Evolutionary conservation across 2,113 vertebrate genomes (phyloP).

Genomic region (Gymnarchus niloticus): DNA sequence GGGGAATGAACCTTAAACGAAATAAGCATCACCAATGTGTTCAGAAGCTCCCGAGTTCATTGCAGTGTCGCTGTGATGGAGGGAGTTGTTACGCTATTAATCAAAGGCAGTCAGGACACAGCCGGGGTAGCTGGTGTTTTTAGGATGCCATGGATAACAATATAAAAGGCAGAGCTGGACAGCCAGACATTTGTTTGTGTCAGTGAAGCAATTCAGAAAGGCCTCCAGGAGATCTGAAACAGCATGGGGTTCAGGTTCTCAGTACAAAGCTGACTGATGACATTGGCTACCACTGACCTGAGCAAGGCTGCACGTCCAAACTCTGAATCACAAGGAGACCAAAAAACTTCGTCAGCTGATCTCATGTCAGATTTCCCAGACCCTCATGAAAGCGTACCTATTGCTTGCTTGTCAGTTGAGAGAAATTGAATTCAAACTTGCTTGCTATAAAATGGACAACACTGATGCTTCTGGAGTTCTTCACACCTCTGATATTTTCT

Average conservation of each 20-base stretch:
- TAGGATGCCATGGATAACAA: constrained; percentile 1
- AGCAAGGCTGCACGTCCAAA: constrained; percentile 35
- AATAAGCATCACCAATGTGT: background rate
- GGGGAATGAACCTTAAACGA: background rate
- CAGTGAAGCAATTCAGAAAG: background rate
- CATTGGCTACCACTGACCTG: constrained; percentile 31
- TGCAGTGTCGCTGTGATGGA: background rate
- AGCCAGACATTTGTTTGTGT: background rate
- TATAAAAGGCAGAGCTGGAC: constrained; percentile 16
- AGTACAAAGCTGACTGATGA: background rate
- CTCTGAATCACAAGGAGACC: constrained; percentile 27
- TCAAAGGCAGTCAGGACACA: background rate
- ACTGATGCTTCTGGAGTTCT: background rate
- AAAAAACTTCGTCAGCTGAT: no score
- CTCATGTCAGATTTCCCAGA: constrained; percentile 12
- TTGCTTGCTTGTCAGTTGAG: background rate
- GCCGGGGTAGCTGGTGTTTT: background rate
- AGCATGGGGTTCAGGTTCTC: background rate
- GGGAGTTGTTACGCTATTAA: background rate
- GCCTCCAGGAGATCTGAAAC: background rate
- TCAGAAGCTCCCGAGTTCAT: background rate
- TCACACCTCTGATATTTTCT: background rate
- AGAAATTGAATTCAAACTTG: background rate
- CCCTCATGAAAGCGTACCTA: background rate
- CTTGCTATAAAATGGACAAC: background rate